Base-by-base conservation (phyloP, 2,113 vertebrate genomes). In the Pelobates fuscus region DNA sequence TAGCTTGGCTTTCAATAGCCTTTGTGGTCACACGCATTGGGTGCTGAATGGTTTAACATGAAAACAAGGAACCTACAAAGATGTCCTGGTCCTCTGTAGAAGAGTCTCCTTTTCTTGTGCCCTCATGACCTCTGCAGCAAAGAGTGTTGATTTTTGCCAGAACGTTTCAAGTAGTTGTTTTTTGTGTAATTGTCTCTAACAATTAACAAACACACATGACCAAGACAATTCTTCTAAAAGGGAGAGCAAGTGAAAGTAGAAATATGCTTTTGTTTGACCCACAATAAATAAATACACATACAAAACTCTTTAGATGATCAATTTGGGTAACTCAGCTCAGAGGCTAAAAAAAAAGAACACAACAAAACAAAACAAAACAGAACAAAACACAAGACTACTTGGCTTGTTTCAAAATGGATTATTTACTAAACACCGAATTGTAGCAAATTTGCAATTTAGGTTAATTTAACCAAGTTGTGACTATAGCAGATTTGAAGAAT, bases 181-280 rank as follows among this genome's bases (percentile, higher is more conserved):
- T 67, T 76, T 76, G 73, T 76, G 64, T 30, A 46, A 61, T 68
- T 76, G 73, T 76, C 73, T 76, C 55, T 20, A 30, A 76, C 64
- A 60, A 76, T 76, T 76, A 76, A 76, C 65, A 76, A 76, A 76
- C 64, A 76, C 73, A 76, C 73, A 76, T 60, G 64, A 76, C 54
- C 65, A 67, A 68, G 73, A 76, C 41, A 60, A 60, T 67, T 29
- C 41, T n/a, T 60, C 21, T 67, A 67, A 67, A 66, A 46, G 52
- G 55, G n/a, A 64, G 57, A 75, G 71, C 62, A 67, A 26, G 63
- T 52, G 26, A 46, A 67, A 61, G 64, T 21, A 76, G 55, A 68
- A 76, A 76, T 68, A 76, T 68, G 54, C 43, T 7, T 68, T 68
- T 76, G 65, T 76, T 30, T 57, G 37, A 11, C 37, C 67, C 17